These are phyloP conservation scores for Panzeria rudis DNA, from an alignment of 2,888 invertebrate genomes.

Conservation along the genomic window DNA sequence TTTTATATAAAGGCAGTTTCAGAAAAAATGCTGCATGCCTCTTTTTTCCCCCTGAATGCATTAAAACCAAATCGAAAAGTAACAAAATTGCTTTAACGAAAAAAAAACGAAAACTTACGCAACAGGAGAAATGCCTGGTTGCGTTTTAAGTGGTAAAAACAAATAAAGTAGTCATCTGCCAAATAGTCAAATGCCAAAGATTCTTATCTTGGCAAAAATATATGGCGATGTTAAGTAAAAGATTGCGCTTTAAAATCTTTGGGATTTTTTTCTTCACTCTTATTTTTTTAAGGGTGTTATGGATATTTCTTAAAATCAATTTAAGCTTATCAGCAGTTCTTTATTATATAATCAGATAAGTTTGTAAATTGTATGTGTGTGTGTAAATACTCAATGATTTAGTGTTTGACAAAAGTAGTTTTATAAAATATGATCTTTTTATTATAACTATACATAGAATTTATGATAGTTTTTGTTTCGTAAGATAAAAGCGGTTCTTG, in stretches of 20 bases:
- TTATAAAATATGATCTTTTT: slow-evolving; percentile 33
- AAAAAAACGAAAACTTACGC: slow-evolving; percentile 45
- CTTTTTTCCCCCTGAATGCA: slow-evolving; percentile 6
- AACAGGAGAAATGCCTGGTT: slow-evolving; percentile 47
- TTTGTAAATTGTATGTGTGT: not conserved
- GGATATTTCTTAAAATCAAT: slow-evolving; percentile 24
- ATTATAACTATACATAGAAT: slow-evolving; percentile 23
- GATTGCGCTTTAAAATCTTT: slow-evolving; percentile 70
- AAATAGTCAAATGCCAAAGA: slow-evolving; percentile 72
- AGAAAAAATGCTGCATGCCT: slow-evolving; percentile 37
- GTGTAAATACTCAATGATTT: slow-evolving; percentile 7
- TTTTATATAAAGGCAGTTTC: slow-evolving; percentile 47
- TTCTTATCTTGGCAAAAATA: slow-evolving; percentile 63
- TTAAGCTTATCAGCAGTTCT: slow-evolving; percentile 39
- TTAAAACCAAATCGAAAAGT: slow-evolving; percentile 16
- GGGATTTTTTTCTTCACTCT: not conserved
- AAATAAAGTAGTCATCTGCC: slow-evolving; percentile 73
- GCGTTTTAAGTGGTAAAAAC: slow-evolving; percentile 70
- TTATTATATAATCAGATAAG: slow-evolving; percentile 52
- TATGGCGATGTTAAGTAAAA: slow-evolving; percentile 68
- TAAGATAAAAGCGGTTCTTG: not conserved
- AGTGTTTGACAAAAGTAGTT: slow-evolving; percentile 37
- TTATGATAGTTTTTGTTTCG: not conserved
- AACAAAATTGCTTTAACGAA: not conserved
- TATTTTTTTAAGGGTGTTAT: slow-evolving; percentile 33